These are phyloP conservation scores for Zosterops lateralis DNA, from an alignment of 2,113 vertebrate species.

Conservation along the genomic window DNA sequence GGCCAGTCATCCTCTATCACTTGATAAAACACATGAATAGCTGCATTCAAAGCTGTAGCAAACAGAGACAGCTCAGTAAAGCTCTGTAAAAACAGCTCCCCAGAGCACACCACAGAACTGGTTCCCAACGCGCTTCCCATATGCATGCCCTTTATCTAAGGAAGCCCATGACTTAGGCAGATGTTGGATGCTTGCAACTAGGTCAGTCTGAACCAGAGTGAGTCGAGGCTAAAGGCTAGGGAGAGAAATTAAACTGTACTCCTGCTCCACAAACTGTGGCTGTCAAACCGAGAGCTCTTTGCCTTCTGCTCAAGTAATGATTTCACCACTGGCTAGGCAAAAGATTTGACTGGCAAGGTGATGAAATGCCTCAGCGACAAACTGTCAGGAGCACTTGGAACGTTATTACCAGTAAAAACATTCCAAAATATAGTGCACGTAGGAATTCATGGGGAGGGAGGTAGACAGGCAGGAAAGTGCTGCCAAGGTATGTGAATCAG, in stretches of 20 bases:
- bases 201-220: constrained; percentile 38
- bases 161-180: constrained; percentile 25
- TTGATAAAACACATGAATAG: constrained; percentile 31
- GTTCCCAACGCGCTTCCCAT: background rate
- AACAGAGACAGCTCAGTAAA: constrained; percentile 21
- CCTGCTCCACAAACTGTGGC: background rate
- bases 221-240: constrained; percentile 16
- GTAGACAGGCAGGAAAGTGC: background rate
- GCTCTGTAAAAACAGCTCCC: constrained; percentile 14
- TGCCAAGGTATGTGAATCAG: constrained; percentile 13
- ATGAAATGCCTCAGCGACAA: background rate
- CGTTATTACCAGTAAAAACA: background rate
- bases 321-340: background rate
- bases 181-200: constrained; percentile 55
- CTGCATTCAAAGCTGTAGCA: constrained; percentile 25
- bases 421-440: background rate
- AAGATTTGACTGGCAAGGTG: background rate
- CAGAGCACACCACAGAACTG: background rate
- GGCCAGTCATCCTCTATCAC: constrained; percentile 17
- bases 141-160: background rate
- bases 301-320: background rate
- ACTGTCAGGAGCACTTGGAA: background rate
- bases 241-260: constrained; percentile 18
- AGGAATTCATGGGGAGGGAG: background rate
- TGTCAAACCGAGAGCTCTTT: background rate